phyloP scores from a whole-genome alignment of 2,888 invertebrate species.

The Panzeria rudis region DNA sequence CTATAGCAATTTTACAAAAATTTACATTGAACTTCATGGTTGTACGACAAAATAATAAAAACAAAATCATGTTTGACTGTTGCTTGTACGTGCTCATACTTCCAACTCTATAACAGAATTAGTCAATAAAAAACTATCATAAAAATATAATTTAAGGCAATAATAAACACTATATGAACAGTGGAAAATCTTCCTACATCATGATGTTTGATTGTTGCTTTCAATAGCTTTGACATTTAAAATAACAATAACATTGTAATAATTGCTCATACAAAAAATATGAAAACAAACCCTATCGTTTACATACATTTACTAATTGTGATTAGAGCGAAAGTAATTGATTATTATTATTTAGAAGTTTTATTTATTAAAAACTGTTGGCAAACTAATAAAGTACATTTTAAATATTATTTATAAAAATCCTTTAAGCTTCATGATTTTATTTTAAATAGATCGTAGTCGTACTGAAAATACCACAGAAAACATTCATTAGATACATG shows the following conservation, averaged over 20 bases:
- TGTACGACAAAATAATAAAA: constrained; percentile 37
- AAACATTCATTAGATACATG: too few species aligned
- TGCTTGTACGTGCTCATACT: constrained; percentile 11
- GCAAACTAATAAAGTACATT: too few species aligned
- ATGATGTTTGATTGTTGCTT: constrained; percentile 5
- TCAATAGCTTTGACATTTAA: constrained; percentile 17
- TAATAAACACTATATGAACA: constrained; percentile 35
- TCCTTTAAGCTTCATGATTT: too few species aligned
- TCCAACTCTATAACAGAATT: neutral
- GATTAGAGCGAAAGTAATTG: too few species aligned
- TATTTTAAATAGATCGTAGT: too few species aligned
- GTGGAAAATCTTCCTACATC: constrained; percentile 42
- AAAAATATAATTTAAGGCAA: constrained; percentile 35
- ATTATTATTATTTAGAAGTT: too few species aligned
- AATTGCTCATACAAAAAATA: too few species aligned
- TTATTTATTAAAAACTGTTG: too few species aligned
- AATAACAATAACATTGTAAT: constrained; percentile 3
- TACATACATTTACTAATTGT: too few species aligned
- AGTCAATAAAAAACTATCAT: constrained; percentile 5
- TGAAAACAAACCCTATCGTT: too few species aligned
- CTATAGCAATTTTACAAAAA: constrained; percentile 29
- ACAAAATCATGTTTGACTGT: neutral
- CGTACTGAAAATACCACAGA: too few species aligned
- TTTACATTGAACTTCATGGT: constrained; percentile 58
- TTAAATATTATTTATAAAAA: too few species aligned